Conservation (phyloP, 2,113 vertebrate genomes). For the Pygathrix nemaeus region DNA sequence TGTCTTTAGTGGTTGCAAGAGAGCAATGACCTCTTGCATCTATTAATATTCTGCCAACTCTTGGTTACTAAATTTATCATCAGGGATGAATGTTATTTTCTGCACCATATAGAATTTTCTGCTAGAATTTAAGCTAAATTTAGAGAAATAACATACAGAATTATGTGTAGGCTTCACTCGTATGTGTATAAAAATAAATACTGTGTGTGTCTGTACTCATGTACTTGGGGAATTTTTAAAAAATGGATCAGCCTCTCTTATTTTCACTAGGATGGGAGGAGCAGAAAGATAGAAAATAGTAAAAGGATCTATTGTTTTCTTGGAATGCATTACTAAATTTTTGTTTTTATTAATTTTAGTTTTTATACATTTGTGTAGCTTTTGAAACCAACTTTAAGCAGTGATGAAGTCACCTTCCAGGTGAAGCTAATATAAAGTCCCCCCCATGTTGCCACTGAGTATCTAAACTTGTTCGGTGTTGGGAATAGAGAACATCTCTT, state of each 20-base stretch:
- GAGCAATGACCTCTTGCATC: constrained; percentile 78
- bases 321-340: background rate
- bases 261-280: background rate
- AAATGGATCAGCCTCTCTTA: background rate
- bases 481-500: background rate
- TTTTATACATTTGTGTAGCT: background rate
- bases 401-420: background rate
- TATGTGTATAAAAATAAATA: constrained; percentile 73
- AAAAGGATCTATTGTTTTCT: background rate
- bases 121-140: constrained; percentile 69
- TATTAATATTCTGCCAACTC: constrained; percentile 82
- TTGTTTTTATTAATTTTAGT: background rate
- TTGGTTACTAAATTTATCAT: constrained; percentile 82
- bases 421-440: background rate
- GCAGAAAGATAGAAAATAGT: background rate
- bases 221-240: background rate
- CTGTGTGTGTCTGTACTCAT: background rate
- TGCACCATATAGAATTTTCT: constrained; percentile 76
- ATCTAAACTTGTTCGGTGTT: background rate
- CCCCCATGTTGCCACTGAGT: background rate
- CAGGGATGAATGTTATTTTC: constrained; percentile 79
- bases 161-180: constrained; percentile 46
- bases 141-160: constrained; percentile 71
- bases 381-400: background rate
- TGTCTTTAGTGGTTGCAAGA: constrained; percentile 84